These are phyloP conservation scores for Dasypolia templi DNA, from an alignment of 2,888 invertebrate species.

Conservation along the genomic window DNA sequence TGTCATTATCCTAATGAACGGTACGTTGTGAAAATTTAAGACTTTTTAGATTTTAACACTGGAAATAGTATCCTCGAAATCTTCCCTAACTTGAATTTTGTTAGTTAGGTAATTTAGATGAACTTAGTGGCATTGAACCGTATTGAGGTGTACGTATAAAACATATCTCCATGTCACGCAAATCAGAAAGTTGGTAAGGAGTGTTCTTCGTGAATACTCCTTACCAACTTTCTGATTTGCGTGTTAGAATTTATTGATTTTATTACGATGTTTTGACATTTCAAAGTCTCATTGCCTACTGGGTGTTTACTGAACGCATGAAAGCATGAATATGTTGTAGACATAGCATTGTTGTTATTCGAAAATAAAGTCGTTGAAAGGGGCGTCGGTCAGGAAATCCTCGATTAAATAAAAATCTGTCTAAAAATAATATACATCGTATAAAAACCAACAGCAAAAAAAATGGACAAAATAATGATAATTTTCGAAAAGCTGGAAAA, in stretches of 20 bases:
- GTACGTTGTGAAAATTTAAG: constrained; percentile 48
- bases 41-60: background rate
- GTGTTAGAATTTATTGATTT: background rate
- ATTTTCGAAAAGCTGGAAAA: constrained; percentile 21
- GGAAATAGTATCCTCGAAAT: background rate
- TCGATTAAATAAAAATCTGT: constrained; percentile 29
- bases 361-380: constrained; percentile 23
- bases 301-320: constrained; percentile 18
- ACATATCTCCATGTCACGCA: background rate
- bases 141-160: background rate
- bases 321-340: constrained; percentile 39
- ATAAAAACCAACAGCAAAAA: constrained; percentile 15
- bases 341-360: constrained; percentile 48
- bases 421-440: no score
- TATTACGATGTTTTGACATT: constrained; percentile 25
- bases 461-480: constrained; percentile 18
- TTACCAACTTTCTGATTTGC: no score
- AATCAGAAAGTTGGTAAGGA: background rate
- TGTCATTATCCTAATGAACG: constrained; percentile 73
- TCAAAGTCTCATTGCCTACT: background rate
- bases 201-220: no score
- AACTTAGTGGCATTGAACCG: background rate
- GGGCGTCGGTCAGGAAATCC: constrained; percentile 30
- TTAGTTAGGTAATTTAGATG: background rate
- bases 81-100: background rate